phyloP scores from a whole-genome alignment of 2,113 vertebrate species.

The Pungitius pungitius region DNA sequence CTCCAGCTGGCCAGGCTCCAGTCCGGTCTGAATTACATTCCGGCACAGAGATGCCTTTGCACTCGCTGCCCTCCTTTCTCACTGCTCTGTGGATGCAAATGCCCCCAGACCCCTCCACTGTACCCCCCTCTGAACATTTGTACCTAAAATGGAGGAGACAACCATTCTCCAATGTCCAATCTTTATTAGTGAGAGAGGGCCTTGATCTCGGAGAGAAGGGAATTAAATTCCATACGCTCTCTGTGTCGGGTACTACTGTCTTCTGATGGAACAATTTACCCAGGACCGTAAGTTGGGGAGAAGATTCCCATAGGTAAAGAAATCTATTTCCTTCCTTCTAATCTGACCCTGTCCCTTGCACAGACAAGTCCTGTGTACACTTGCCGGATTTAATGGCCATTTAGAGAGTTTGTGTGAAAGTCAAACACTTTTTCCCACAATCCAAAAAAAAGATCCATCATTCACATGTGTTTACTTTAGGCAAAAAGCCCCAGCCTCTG shows the following conservation, averaged over 20 bases:
- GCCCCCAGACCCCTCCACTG: constrained; percentile 11
- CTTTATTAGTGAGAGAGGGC: constrained; percentile 10
- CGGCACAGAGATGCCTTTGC: constrained; percentile 53
- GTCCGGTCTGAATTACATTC: constrained; percentile 64
- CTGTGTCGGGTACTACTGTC: neutral
- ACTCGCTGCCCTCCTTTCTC: constrained; percentile 40
- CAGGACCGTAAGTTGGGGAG: constrained; percentile 7
- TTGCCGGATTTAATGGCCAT: constrained; percentile 75
- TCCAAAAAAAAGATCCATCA: constrained; percentile 79
- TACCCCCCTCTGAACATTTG: constrained; percentile 11
- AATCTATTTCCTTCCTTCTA: constrained; percentile 22
- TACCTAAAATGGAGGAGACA: constrained; percentile 17
- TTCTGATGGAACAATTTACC: constrained; percentile 28
- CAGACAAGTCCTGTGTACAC: constrained; percentile 62
- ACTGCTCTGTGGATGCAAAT: constrained; percentile 37
- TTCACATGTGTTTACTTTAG: constrained; percentile 80
- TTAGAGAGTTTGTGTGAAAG: constrained; percentile 83
- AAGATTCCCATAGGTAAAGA: constrained; percentile 55
- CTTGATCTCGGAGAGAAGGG: constrained; percentile 1
- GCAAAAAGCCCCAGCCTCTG: constrained; percentile 67
- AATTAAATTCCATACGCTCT: constrained; percentile 16
- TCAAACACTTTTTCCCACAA: constrained; percentile 84
- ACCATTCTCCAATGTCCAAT: constrained; percentile 3
- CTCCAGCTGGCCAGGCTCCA: constrained; percentile 76
- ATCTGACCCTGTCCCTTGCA: constrained; percentile 35